A percentile compares a stretch with the other conserved stretches of the same genome.
These are phyloP conservation scores for Tachyglossus aculeatus DNA, from an alignment of 2,797 vertebrate species.

Conservation along the genomic window DNA sequence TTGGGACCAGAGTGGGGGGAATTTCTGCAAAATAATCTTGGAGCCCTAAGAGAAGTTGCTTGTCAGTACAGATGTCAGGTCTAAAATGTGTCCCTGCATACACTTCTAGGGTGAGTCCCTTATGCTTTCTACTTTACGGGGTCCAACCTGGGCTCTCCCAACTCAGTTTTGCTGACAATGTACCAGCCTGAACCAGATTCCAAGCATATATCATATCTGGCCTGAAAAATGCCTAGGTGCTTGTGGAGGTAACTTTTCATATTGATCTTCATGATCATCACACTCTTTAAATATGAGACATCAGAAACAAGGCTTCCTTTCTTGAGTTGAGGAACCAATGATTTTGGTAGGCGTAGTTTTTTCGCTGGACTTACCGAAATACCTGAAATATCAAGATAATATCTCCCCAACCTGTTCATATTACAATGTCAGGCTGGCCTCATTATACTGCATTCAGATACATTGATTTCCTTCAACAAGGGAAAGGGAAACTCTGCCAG, in stretches of 20 bases:
- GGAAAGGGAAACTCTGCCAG: conserved; percentile 46
- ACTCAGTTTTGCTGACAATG: background rate
- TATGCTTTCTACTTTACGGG: background rate
- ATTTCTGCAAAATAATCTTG: background rate
- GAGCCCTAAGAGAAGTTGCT: background rate
- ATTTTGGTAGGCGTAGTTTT: conserved; percentile 29
- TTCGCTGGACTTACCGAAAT: conserved; percentile 19
- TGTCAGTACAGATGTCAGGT: background rate
- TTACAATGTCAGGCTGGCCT: conserved; percentile 24
- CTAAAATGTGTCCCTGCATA: background rate
- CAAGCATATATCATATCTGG: background rate
- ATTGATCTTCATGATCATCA: background rate
- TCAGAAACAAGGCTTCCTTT: background rate
- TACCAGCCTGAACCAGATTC: background rate
- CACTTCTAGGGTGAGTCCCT: background rate
- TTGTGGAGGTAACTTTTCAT: background rate
- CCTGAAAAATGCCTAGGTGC: background rate
- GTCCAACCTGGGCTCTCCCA: background rate
- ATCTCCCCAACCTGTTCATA: conserved; percentile 36
- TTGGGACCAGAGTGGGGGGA: background rate
- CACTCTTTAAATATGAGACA: background rate
- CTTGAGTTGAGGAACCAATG: conserved; percentile 19
- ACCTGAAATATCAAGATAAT: conserved; percentile 34
- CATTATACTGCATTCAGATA: conserved; percentile 45
- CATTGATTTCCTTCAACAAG: conserved; percentile 52